A percentile compares a stretch with the other conserved stretches of the same genome.
Evolutionary conservation across 2,888 invertebrate species (phyloP).

Genomic region (Neocrepidodera transversa): DNA sequence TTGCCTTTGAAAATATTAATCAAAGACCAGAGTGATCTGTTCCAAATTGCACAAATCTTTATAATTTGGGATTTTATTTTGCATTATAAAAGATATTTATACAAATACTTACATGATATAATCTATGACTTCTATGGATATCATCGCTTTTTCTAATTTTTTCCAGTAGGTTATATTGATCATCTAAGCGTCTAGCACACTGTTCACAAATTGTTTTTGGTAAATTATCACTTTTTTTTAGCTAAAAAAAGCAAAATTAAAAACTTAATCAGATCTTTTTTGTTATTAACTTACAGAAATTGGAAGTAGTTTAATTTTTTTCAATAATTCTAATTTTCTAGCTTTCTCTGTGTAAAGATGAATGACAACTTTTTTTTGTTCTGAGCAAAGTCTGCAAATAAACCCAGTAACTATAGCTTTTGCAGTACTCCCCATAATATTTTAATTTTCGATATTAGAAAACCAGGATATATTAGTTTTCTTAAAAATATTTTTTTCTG

Average conservation of each 20-base stretch:
- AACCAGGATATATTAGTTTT: not conserved
- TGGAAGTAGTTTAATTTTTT: conserved; percentile 82
- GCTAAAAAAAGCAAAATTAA: conserved; percentile 50
- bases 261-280: too few species aligned
- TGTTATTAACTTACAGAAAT: conserved; percentile 81
- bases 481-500: too few species aligned
- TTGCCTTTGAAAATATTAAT: too few species aligned
- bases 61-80: too few species aligned
- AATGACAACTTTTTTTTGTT: conserved; percentile 83
- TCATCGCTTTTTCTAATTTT: conserved; percentile 59
- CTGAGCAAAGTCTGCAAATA: conserved; percentile 84
- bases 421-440: conserved; percentile 80
- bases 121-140: conserved; percentile 52
- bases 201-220: conserved; percentile 72
- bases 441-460: conserved; percentile 8
- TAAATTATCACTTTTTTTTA: conserved; percentile 62
- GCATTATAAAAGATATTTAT: too few species aligned
- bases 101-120: conserved; percentile 54
- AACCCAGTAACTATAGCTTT: conserved; percentile 83
- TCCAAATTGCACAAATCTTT: too few species aligned
- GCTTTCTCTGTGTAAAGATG: conserved; percentile 85
- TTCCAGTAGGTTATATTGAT: conserved; percentile 62
- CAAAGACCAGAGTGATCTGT: too few species aligned
- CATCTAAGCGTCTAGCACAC: conserved; percentile 65
- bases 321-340: conserved; percentile 74